phyloP scores from a whole-genome alignment of 2,888 invertebrate genomes.

The Frankliniella fusca region DNA sequence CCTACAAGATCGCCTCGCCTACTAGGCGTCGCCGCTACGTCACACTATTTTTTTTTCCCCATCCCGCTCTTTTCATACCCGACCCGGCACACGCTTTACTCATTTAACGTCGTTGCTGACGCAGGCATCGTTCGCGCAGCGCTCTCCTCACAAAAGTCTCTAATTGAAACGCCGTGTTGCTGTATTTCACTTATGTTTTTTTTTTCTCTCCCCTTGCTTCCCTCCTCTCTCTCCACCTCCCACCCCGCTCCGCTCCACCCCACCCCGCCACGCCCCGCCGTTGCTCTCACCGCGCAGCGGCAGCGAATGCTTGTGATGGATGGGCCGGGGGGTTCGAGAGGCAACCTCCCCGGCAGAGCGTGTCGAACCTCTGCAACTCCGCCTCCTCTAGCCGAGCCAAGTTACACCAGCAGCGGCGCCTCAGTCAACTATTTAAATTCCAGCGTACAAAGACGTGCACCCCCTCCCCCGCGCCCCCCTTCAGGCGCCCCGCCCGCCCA shows the following conservation, averaged over 20 bases:
- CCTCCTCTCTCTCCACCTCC: no score
- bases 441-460: background rate
- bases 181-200: no score
- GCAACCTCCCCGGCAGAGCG: no score
- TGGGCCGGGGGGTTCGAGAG: background rate
- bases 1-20: no score
- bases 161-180: no score
- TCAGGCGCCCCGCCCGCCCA: background rate
- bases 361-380: background rate
- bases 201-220: background rate
- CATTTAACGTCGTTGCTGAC: no score
- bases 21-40: no score
- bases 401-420: background rate
- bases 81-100: no score
- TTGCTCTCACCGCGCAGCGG: background rate
- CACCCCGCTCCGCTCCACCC: background rate
- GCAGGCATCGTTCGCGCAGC: no score
- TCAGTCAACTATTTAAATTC: slow-evolving; percentile 20
- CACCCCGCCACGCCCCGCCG: background rate
- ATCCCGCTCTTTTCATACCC: no score
- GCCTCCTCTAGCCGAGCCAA: background rate
- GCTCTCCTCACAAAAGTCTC: no score
- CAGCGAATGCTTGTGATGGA: background rate
- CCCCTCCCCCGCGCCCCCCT: background rate
- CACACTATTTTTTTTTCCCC: no score